Evolutionary conservation across 2,888 invertebrate genomes (phyloP).

Genomic region (Toxonevra muliebris): DNA sequence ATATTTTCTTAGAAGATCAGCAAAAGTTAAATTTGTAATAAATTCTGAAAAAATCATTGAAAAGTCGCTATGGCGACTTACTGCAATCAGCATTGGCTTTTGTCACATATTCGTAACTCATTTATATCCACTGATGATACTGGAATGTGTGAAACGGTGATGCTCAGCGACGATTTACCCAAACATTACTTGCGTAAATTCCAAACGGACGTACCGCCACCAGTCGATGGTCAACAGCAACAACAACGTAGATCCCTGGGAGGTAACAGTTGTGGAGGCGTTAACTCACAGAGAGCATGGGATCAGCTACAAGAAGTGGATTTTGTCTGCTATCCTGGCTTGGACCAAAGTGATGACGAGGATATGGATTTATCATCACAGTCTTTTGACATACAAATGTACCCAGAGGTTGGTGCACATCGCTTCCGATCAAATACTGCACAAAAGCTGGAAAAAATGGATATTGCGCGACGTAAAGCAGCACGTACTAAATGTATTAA

Average conservation of each 20-base stretch:
- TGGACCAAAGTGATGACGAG: constrained; percentile 81
- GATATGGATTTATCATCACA: constrained; percentile 74
- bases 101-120: constrained; percentile 92
- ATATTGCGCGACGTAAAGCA: constrained; percentile 82
- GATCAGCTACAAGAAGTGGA: constrained; percentile 56
- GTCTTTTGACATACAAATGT: constrained; percentile 82
- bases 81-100: constrained; percentile 91
- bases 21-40: neutral
- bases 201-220: constrained; percentile 55
- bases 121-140: constrained; percentile 97
- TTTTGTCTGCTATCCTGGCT: constrained; percentile 77
- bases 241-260: constrained; percentile 31
- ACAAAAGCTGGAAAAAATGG: constrained; percentile 87
- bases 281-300: constrained; percentile 44
- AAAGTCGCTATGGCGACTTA: constrained; percentile 84
- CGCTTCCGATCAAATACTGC: constrained; percentile 88
- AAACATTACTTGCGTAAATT: constrained; percentile 68
- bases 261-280: constrained; percentile 27
- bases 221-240: constrained; percentile 25
- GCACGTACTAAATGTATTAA: constrained; percentile 73
- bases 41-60: neutral
- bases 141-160: constrained; percentile 91
- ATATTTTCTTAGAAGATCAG: no score
- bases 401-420: constrained; percentile 71
- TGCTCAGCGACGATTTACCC: constrained; percentile 85